A percentile compares a stretch with the other conserved stretches of the same genome.
phyloP scores from a whole-genome alignment of 2,888 invertebrate species.

The Melitaea athalia region DNA sequence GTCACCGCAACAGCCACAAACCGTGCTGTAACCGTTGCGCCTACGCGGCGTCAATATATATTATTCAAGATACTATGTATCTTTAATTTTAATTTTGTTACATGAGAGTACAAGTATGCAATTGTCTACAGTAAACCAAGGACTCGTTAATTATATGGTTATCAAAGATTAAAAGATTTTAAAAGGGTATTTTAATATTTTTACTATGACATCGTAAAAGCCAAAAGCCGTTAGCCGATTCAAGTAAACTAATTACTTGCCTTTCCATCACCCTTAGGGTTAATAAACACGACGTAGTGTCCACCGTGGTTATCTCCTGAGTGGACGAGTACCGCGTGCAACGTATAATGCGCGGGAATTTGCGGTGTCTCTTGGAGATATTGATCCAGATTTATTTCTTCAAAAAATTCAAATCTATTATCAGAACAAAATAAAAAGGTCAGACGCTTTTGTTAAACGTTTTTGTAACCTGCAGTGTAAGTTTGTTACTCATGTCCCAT shows the following conservation, averaged over 20 bases:
- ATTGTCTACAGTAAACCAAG: too few relatives aligned
- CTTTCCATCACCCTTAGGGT: slow-evolving; percentile 96
- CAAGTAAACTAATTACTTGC: slow-evolving; percentile 66
- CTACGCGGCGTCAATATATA: too few relatives aligned
- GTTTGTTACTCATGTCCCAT: not conserved
- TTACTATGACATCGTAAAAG: not conserved
- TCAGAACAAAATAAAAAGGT: slow-evolving; percentile 2
- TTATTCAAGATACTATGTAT: too few relatives aligned
- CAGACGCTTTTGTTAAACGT: too few relatives aligned
- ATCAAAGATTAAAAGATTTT: too few relatives aligned
- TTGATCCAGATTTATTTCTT: slow-evolving; percentile 92
- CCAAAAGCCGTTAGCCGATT: too few relatives aligned
- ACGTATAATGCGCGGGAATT: slow-evolving; percentile 91
- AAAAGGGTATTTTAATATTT: too few relatives aligned
- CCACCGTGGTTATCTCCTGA: slow-evolving; percentile 99
- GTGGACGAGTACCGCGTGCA: slow-evolving; percentile 98
- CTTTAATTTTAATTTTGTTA: too few relatives aligned
- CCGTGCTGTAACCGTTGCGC: too few relatives aligned
- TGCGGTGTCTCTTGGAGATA: slow-evolving; percentile 91
- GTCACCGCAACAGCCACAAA: too few relatives aligned
- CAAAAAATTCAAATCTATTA: slow-evolving; percentile 95
- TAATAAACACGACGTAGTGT: slow-evolving; percentile 99
- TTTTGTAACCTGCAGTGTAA: too few relatives aligned
- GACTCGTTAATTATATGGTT: not conserved
- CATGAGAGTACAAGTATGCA: too few relatives aligned